phyloP scores from a whole-genome alignment of 2,797 vertebrate species.

The Hydrophis major region DNA sequence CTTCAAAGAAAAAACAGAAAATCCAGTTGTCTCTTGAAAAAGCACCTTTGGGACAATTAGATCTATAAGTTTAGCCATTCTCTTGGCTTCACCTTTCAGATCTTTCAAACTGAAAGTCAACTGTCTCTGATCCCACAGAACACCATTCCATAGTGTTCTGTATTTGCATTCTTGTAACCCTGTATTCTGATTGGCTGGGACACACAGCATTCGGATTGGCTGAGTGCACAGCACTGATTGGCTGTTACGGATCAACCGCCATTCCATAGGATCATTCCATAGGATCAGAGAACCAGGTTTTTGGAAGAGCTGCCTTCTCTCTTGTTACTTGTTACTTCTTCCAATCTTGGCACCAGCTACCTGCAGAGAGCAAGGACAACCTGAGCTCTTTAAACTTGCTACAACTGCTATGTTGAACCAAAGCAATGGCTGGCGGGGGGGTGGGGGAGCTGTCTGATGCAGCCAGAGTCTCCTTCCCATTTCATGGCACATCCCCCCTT shows the following conservation, averaged over 20 bases:
- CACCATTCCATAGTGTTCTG: background rate
- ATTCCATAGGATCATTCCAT: background rate
- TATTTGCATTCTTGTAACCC: too few species aligned
- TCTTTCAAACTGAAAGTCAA: background rate
- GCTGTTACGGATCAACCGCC: too few species aligned
- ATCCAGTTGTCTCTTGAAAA: too few species aligned
- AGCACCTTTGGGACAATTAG: too few species aligned
- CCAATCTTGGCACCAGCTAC: background rate
- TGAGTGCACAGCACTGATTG: too few species aligned
- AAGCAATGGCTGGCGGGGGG: background rate
- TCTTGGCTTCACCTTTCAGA: background rate
- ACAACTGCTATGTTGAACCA: background rate
- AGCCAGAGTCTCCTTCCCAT: background rate
- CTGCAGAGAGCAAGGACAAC: background rate
- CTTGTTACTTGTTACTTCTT: background rate
- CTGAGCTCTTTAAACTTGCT: background rate
- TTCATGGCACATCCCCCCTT: background rate
- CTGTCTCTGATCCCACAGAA: background rate
- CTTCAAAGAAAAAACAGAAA: too few species aligned
- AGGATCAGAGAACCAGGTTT: background rate
- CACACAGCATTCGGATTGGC: too few species aligned
- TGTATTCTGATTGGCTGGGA: too few species aligned
- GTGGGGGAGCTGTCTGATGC: background rate
- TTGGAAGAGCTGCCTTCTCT: background rate
- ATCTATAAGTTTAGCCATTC: background rate